Conservation (phyloP, 2,797 vertebrate species). For the Muscicapa comitata region DNA sequence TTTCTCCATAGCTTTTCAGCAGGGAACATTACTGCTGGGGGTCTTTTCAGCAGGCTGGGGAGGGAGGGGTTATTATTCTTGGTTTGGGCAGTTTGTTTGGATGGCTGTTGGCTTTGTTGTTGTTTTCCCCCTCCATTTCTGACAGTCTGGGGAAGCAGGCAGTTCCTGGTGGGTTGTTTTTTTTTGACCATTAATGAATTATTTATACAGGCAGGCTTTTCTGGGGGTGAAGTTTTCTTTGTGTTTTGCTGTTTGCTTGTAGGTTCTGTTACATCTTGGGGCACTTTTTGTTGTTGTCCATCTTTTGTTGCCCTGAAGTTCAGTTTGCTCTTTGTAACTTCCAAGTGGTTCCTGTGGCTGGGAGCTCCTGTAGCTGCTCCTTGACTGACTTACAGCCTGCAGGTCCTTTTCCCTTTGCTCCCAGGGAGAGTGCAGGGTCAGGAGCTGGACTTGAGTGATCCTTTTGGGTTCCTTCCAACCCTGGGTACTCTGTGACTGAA, state of each 20-base stretch:
- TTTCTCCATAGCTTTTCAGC: background rate
- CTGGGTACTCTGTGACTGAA: background rate
- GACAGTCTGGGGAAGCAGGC: background rate
- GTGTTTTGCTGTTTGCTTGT: background rate
- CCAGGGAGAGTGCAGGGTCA: background rate
- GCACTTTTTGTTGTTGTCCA: background rate
- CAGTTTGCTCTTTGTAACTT: background rate
- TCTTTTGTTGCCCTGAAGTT: background rate
- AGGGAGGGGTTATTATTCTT: background rate
- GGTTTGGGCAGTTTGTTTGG: background rate
- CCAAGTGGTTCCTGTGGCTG: background rate
- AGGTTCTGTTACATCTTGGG: background rate
- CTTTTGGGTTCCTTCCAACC: background rate
- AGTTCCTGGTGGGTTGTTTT: background rate
- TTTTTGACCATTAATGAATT: background rate
- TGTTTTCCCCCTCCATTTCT: background rate
- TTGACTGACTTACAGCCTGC: background rate
- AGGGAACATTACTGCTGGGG: background rate
- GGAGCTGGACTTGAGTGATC: rapidly evolving
- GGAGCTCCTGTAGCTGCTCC: background rate
- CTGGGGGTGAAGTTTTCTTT: background rate
- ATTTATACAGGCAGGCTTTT: background rate
- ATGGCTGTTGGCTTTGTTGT: background rate
- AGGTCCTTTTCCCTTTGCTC: background rate
- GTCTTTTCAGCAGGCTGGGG: background rate